These are phyloP conservation scores for Brachionus asplanchnoidis DNA, from an alignment of 1,140 invertebrate species.

Conservation along the genomic window DNA sequence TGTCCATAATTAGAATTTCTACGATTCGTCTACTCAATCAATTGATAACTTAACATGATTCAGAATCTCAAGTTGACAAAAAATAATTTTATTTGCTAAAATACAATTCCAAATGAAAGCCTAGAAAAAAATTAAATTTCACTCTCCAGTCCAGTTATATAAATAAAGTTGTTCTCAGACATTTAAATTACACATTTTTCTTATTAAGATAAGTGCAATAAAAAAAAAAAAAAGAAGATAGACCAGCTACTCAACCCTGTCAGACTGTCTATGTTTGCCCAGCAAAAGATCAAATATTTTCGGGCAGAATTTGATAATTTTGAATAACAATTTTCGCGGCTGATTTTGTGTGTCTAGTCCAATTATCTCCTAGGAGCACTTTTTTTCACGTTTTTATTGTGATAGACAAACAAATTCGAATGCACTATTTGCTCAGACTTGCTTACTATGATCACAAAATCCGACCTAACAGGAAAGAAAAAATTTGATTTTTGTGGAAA, in stretches of 20 bases:
- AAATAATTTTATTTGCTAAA: constrained; percentile 1
- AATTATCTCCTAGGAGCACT: background rate
- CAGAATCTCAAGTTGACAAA: constrained; percentile 20
- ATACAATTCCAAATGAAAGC: background rate
- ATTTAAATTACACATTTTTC: background rate
- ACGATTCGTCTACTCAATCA: constrained; percentile 30
- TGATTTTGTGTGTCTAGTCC: background rate
- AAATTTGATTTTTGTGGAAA: background rate
- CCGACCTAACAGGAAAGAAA: background rate
- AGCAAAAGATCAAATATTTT: background rate
- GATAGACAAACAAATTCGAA: background rate
- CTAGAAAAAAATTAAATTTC: background rate
- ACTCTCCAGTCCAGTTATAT: background rate
- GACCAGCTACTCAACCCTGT: background rate
- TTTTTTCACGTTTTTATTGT: background rate
- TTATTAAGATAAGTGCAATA: constrained; percentile 21
- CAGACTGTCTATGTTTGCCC: constrained; percentile 23
- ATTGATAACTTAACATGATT: constrained; percentile 32
- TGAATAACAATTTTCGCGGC: background rate
- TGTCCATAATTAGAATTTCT: background rate
- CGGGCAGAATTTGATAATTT: background rate
- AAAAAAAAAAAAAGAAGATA: background rate
- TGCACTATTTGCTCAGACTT: background rate
- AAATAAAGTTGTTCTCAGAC: background rate
- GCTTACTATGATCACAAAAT: background rate